These are phyloP conservation scores for Serripes groenlandicus DNA, from an alignment of 2,888 invertebrate species.

Conservation along the genomic window DNA sequence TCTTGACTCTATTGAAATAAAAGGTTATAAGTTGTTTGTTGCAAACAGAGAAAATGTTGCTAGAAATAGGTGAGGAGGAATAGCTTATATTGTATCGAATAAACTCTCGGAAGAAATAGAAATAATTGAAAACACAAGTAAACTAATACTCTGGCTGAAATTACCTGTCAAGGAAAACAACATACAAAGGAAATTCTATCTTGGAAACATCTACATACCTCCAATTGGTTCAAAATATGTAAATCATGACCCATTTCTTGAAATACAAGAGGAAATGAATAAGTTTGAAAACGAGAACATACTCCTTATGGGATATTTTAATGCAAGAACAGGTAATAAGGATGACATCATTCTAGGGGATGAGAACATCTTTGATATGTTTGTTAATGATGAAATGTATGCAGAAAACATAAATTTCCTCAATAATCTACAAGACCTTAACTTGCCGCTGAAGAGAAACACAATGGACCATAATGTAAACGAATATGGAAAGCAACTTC, in stretches of 20 bases:
- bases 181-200: background rate
- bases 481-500: constrained; percentile 6
- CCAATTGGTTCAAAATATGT: constrained; percentile 11
- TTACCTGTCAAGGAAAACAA: background rate
- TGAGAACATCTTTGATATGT: constrained; percentile 1
- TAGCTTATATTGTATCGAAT: background rate
- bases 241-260: constrained; percentile 3
- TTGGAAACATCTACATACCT: constrained; percentile 9
- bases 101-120: background rate
- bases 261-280: constrained; percentile 6
- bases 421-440: background rate
- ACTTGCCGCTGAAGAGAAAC: constrained; percentile 1
- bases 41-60: constrained; percentile 4
- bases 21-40: background rate
- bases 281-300: background rate
- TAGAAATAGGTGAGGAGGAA: constrained; percentile 14
- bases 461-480: constrained; percentile 8
- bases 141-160: background rate
- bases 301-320: constrained; percentile 12
- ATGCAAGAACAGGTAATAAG: background rate
- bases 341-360: constrained; percentile 8
- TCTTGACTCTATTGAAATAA: background rate
- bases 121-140: background rate
- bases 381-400: background rate
- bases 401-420: background rate